Evolutionary conservation across 2,113 vertebrate species (phyloP), one percentile per base, ranked within the genome.

Genomic region (Neotragus moschatus): DNA sequence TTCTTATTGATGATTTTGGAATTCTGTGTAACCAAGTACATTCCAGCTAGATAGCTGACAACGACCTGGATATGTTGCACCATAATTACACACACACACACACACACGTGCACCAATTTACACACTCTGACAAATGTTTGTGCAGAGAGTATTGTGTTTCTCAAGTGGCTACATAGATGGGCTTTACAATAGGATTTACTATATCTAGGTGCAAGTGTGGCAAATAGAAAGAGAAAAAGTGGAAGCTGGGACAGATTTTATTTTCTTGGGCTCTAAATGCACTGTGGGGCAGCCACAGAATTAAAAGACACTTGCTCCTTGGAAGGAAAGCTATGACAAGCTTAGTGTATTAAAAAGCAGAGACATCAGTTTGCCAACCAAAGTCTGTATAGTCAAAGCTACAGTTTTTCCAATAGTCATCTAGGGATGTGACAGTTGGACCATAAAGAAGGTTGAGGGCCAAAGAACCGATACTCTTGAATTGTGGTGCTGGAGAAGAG

Each of bases 1-100:
- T 96, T 97, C 95, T 97, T 88, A 96, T 93, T 98, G 97, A 98
- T 98, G 91, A 98, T 97, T 96, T 98, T 89, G 56, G 91, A 88
- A 97, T 98, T 97, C 85, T 93, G 53, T 97, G 90, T 97, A 98
- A 97, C 91, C 94, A 98, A 98, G 63, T 96, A 70, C 43, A 84
- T 47, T 45, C 0, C 17, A 73, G 17, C 15, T 43, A 91, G 12
- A 61, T 12, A 89, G 36, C 1, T 43, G 47, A 87, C 21, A 94
- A 49, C 1, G 6, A 39, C 39, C 63, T 33, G 36, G 13, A 12
- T 91, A 39, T 45, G 17, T 3, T 4, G 11, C 58, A 9, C 2
- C 77, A 86, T 53, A 15, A 90, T 75, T 2, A 55, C 4, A 73
- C 12, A 75, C 23, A 56, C 16, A 84, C 25, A 63, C 16, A 39